These are phyloP conservation scores for Tichodroma muraria DNA, from an alignment of 2,113 vertebrate species.

Conservation along the genomic window DNA sequence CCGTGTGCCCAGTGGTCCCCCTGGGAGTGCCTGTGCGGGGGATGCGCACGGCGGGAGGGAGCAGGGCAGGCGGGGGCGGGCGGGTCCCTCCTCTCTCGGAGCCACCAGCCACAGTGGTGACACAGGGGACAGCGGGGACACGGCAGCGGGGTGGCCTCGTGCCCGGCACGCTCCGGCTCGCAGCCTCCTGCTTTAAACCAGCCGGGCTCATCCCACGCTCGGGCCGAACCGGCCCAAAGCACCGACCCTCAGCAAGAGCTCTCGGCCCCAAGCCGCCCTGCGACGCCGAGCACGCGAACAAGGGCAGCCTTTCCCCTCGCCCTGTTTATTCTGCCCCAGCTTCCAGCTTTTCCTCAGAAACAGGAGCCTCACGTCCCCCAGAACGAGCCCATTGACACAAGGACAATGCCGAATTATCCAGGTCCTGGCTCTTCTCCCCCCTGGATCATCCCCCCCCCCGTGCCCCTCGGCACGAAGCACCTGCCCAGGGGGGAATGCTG, in stretches of 20 bases:
- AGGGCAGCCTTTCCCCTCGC: not conserved
- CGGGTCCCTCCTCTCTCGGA: too few species aligned
- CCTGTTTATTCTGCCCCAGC: not conserved
- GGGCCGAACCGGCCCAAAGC: not conserved
- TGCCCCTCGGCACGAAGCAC: not conserved
- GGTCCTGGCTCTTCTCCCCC: not conserved
- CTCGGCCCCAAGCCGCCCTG: not conserved
- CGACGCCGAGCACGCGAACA: accelerated
- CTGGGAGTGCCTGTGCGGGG: accelerated
- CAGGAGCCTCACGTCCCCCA: not conserved
- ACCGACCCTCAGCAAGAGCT: accelerated
- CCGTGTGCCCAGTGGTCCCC: accelerated
- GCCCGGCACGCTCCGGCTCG: not conserved
- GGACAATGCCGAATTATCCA: not conserved
- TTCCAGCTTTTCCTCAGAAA: not conserved
- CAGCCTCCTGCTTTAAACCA: not conserved
- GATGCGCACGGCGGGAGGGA: accelerated
- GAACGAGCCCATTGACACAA: not conserved
- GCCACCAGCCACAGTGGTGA: accelerated
- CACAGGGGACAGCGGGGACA: not conserved
- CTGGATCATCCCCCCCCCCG: not conserved
- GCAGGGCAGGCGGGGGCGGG: not conserved
- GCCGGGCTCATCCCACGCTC: accelerated
- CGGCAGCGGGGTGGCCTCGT: not conserved
- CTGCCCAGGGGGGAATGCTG: accelerated